phyloP scores from a whole-genome alignment of 2,888 invertebrate genomes.

The Oxycera nigricornis region DNA sequence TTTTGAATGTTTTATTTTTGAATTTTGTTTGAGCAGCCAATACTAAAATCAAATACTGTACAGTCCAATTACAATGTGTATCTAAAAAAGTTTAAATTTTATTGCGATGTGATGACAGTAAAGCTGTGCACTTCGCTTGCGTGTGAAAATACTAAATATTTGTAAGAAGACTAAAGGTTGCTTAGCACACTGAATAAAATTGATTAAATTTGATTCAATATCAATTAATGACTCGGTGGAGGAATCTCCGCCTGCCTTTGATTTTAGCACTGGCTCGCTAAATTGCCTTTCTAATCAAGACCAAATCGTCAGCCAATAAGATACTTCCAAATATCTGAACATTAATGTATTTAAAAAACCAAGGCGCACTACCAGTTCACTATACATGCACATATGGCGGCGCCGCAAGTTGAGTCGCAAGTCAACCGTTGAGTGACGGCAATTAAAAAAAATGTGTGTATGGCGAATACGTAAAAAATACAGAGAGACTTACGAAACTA shows the following conservation, averaged over 20 bases:
- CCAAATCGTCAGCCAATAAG: constrained; percentile 22
- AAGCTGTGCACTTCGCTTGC: not conserved
- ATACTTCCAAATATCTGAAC: constrained; percentile 10
- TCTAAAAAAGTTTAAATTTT: too few relatives aligned
- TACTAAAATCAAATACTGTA: constrained; percentile 1
- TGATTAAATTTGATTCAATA: not conserved
- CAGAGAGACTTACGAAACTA: constrained; percentile 10
- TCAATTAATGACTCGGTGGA: not conserved
- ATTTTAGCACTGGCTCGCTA: constrained; percentile 41
- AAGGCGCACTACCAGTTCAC: not conserved
- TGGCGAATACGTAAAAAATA: not conserved
- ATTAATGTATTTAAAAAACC: not conserved
- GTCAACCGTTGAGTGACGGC: constrained; percentile 12
- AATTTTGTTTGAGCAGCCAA: constrained; percentile 27
- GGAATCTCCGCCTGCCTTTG: not conserved
- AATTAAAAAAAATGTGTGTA: constrained; percentile 3
- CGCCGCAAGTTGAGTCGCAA: constrained; percentile 9
- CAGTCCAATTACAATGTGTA: too few relatives aligned
- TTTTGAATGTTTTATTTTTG: constrained; percentile 25
- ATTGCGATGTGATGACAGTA: too few relatives aligned
- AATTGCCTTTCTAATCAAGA: constrained; percentile 47
- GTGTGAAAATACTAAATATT: not conserved
- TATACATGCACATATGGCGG: constrained; percentile 1
- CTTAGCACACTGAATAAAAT: not conserved
- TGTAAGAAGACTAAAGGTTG: not conserved